phyloP scores from a whole-genome alignment of 2,888 invertebrate genomes.

The Petrolisthes manimaculis region DNA sequence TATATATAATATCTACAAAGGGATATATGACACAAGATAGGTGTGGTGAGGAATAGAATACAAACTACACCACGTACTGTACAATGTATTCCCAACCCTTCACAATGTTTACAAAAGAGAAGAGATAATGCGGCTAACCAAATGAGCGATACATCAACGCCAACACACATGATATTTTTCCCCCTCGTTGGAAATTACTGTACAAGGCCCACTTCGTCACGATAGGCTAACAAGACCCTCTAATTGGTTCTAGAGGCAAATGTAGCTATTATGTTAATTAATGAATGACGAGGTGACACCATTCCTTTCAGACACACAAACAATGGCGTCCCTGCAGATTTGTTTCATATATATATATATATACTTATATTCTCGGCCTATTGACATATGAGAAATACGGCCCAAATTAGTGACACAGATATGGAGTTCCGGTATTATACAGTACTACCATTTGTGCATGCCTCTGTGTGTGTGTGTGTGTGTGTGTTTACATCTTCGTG shows the following conservation, averaged over 20 bases:
- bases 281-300: constrained; percentile 42
- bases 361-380: too few species aligned
- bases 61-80: too few species aligned
- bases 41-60: too few species aligned
- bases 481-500: constrained; percentile 18
- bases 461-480: constrained; percentile 27
- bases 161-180: constrained; percentile 15
- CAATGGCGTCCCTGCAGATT: too few species aligned
- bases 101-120: not conserved
- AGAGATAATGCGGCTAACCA: not conserved
- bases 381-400: not conserved
- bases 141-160: constrained; percentile 33
- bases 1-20: too few species aligned
- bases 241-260: constrained; percentile 57
- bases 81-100: too few species aligned
- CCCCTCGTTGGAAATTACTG: not conserved
- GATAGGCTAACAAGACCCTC: constrained; percentile 43
- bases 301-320: too few species aligned
- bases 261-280: constrained; percentile 57
- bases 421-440: too few species aligned
- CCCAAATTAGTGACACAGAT: too few species aligned
- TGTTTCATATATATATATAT: too few species aligned
- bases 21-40: too few species aligned
- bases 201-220: constrained; percentile 11
- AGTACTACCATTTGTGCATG: constrained; percentile 11